Conservation (phyloP, 2,797 vertebrate species). For the Loris lydekkerianus region DNA sequence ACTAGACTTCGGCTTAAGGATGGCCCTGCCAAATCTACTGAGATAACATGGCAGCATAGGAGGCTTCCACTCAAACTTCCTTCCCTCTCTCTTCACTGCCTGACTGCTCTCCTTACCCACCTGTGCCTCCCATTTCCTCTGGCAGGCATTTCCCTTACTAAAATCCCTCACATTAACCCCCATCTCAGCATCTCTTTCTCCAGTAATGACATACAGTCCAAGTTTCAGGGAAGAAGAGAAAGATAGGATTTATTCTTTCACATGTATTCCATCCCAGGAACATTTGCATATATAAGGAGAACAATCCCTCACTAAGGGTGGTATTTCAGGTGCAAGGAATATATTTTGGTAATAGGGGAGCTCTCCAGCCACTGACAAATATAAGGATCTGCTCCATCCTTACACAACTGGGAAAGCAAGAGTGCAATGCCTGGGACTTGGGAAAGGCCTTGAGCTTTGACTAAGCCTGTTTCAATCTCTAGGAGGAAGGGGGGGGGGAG, state of each 20-base stretch:
- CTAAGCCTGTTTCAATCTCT: background rate
- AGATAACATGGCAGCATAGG: background rate
- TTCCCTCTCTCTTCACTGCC: background rate
- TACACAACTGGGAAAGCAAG: no score
- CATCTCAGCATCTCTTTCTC: background rate
- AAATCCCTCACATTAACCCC: background rate
- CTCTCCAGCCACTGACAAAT: background rate
- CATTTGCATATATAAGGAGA: background rate
- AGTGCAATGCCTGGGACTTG: background rate
- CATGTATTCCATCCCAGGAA: background rate
- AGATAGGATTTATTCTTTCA: background rate
- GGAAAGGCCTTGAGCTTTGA: background rate
- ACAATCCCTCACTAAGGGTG: background rate
- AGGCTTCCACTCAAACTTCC: background rate
- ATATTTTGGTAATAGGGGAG: background rate
- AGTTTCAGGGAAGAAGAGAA: slow-evolving; percentile 31
- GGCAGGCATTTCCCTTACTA: background rate
- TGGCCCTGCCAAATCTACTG: background rate
- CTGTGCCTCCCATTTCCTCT: background rate
- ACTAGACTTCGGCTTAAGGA: background rate
- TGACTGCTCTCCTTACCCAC: accelerated
- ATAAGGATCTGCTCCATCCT: background rate
- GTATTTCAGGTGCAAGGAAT: background rate
- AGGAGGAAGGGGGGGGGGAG: background rate
- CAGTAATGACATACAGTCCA: background rate